A percentile compares a stretch with the other conserved stretches of the same genome.
These are phyloP conservation scores for Patiria pectinifera DNA, from an alignment of 53 echinoderm and acorn worm species.

Conservation along the genomic window DNA sequence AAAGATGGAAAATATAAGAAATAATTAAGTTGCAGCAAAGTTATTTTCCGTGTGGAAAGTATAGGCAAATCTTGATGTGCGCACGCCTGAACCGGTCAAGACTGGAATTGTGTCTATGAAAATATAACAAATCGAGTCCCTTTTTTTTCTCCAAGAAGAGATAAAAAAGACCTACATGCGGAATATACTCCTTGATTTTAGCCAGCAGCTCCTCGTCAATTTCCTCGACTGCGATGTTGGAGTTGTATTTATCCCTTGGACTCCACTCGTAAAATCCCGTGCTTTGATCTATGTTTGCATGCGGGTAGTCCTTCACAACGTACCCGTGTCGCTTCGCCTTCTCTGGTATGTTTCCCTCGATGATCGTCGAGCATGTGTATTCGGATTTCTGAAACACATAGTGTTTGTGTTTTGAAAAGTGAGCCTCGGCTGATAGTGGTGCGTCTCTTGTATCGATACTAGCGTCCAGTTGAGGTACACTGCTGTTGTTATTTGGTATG, in stretches of 20 bases:
- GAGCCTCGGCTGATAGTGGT: neutral
- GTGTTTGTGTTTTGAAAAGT: neutral
- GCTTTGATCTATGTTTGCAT: neutral
- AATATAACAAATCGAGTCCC: too few species aligned
- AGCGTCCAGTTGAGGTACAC: too few species aligned
- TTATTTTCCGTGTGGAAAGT: too few species aligned
- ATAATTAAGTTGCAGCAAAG: too few species aligned
- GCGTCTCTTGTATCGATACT: too few species aligned
- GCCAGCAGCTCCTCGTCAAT: neutral
- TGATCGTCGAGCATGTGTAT: neutral
- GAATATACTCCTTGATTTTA: constrained; percentile 22
- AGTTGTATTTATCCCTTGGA: neutral
- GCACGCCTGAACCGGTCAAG: too few species aligned
- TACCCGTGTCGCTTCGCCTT: neutral
- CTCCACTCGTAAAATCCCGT: constrained; percentile 17
- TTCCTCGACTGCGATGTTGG: neutral
- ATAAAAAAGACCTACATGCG: neutral
- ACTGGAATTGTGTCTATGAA: too few species aligned
- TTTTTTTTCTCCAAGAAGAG: too few species aligned
- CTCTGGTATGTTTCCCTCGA: constrained; percentile 4
- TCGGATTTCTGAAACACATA: neutral
- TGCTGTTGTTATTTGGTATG: too few species aligned
- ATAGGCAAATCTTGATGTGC: too few species aligned
- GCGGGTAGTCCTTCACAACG: constrained; percentile 23
- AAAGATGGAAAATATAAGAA: too few species aligned